Evolutionary conservation across 2,113 vertebrate species (phyloP).

Genomic region (Vulpes lagopus): DNA sequence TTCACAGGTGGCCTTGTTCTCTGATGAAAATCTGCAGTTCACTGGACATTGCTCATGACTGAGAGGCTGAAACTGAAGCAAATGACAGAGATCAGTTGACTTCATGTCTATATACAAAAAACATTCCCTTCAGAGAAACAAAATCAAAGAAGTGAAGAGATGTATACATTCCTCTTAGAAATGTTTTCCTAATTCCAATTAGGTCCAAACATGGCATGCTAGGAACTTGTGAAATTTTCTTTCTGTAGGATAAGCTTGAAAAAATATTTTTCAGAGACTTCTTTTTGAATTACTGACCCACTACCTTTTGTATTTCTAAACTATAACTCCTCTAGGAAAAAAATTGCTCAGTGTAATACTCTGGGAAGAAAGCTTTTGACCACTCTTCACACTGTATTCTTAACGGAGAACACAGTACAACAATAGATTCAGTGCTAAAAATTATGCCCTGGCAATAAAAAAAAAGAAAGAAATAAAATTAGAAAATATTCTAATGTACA

Average conservation of each 20-base stretch:
- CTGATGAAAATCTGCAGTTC: conserved; percentile 60
- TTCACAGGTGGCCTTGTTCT: conserved; percentile 66
- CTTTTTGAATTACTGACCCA: background rate
- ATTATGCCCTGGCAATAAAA: background rate
- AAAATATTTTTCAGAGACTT: background rate
- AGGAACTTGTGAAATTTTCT: background rate
- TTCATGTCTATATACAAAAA: conserved; percentile 51
- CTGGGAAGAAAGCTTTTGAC: background rate
- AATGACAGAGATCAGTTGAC: conserved; percentile 57
- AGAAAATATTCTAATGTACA: background rate
- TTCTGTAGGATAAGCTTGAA: background rate
- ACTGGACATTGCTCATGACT: background rate
- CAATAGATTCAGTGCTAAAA: background rate
- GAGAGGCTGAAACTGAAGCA: conserved; percentile 62
- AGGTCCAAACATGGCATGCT: background rate
- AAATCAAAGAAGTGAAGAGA: conserved; percentile 10
- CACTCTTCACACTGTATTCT: background rate
- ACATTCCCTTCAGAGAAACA: conserved; percentile 15
- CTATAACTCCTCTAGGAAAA: background rate
- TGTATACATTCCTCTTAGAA: background rate
- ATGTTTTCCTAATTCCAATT: conserved; percentile 20
- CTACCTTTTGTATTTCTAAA: background rate
- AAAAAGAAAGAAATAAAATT: background rate
- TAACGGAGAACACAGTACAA: background rate
- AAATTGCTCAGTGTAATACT: background rate